Conservation (phyloP, 2,888 invertebrate species). For the Clostera curtula region DNA sequence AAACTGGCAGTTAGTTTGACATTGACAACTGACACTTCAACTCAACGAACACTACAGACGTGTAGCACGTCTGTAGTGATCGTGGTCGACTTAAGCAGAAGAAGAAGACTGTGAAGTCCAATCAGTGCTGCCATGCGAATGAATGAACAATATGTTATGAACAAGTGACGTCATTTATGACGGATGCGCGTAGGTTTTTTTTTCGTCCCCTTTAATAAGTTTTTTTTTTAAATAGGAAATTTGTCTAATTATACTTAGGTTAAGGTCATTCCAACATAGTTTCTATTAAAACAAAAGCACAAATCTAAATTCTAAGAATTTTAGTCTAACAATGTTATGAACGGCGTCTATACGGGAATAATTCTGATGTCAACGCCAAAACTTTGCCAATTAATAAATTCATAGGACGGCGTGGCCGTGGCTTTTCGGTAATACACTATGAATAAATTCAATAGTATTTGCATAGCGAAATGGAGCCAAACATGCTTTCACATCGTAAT, state of each 20-base stretch:
- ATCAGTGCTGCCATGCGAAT: too few relatives aligned
- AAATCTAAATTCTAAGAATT: background rate
- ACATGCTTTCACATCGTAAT: conserved; percentile 6
- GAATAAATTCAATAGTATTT: conserved; percentile 18
- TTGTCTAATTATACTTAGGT: too few relatives aligned
- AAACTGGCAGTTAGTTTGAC: too few relatives aligned
- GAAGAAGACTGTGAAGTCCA: too few relatives aligned
- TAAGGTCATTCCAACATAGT: background rate
- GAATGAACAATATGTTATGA: too few relatives aligned
- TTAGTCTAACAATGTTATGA: background rate
- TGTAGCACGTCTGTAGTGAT: too few relatives aligned
- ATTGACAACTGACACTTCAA: too few relatives aligned
- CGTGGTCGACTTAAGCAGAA: too few relatives aligned
- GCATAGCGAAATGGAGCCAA: conserved; percentile 13
- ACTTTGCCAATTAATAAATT: conserved; percentile 9
- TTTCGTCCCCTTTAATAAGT: background rate
- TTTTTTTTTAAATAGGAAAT: too few relatives aligned
- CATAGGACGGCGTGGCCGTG: background rate
- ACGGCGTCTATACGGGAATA: background rate
- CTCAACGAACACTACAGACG: too few relatives aligned
- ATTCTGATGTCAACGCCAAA: conserved; percentile 1
- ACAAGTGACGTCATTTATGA: too few relatives aligned
- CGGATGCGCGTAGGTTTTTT: too few relatives aligned
- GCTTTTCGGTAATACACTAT: conserved; percentile 6
- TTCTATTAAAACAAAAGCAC: background rate